Conservation (phyloP, 2,797 vertebrate genomes). For the Sebastes nivosus region DNA sequence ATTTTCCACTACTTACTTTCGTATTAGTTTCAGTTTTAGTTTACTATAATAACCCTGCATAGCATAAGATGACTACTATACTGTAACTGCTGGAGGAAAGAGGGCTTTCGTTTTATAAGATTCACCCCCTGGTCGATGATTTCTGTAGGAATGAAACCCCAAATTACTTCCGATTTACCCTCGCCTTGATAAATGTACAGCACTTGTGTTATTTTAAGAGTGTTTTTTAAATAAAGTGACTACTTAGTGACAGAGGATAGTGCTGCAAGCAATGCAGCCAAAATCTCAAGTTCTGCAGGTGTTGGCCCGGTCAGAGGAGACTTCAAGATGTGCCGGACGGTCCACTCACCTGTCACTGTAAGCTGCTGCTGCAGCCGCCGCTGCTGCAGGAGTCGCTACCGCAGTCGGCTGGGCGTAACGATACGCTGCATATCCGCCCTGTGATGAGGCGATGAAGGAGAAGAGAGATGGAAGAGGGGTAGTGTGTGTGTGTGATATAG, state of each 20-base stretch:
- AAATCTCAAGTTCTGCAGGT: background rate
- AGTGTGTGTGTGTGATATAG: background rate
- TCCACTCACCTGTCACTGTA: slow-evolving; percentile 94
- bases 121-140: background rate
- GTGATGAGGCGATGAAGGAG: slow-evolving; percentile 43
- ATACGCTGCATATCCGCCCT: slow-evolving; percentile 98
- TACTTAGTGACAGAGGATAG: background rate
- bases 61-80: background rate
- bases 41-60: too few relatives aligned
- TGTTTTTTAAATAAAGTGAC: background rate
- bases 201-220: background rate
- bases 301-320: background rate
- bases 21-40: too few relatives aligned
- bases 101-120: background rate
- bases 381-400: slow-evolving; percentile 88
- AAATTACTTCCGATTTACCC: background rate
- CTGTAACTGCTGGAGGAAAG: background rate
- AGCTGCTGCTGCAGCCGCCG: slow-evolving; percentile 92
- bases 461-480: background rate
- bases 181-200: background rate
- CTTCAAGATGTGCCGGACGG: background rate
- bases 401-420: slow-evolving; percentile 96
- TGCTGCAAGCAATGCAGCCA: background rate
- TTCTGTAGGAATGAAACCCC: background rate
- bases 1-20: too few relatives aligned